phyloP scores from a whole-genome alignment of 2,113 vertebrate genomes.

The Hippocampus guttulatus region DNA sequence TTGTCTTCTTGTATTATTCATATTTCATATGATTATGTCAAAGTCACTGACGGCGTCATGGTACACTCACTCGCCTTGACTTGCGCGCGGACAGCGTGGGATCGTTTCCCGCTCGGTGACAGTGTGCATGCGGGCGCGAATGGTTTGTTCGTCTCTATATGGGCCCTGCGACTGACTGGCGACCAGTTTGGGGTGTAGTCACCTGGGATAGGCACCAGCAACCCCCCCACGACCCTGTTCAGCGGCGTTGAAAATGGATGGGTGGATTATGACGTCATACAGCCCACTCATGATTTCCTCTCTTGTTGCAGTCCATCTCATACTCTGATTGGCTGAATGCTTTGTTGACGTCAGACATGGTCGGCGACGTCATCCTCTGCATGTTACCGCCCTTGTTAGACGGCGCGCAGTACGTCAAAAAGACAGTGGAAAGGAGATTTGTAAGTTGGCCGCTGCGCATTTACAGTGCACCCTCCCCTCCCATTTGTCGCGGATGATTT shows the following conservation, averaged over 20 bases:
- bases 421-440: conserved; percentile 79
- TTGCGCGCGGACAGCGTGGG: too few relatives aligned
- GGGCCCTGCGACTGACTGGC: too few relatives aligned
- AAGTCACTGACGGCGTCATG: too few relatives aligned
- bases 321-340: conserved; percentile 87
- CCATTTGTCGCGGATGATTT: background rate
- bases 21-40: background rate
- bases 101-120: too few relatives aligned
- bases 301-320: conserved; percentile 79
- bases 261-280: too few relatives aligned
- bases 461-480: background rate
- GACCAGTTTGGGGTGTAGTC: too few relatives aligned
- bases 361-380: conserved; percentile 80
- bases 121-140: too few relatives aligned
- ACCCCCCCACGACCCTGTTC: too few relatives aligned
- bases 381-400: conserved; percentile 74
- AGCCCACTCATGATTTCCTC: background rate
- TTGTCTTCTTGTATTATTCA: conserved; percentile 47
- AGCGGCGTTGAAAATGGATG: too few relatives aligned
- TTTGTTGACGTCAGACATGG: conserved; percentile 75
- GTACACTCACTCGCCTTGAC: too few relatives aligned
- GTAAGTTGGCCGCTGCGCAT: conserved; percentile 45
- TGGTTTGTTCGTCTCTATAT: too few relatives aligned
- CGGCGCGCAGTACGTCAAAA: conserved; percentile 73
- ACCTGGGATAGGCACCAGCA: too few relatives aligned